Evolutionary conservation across 2,797 vertebrate genomes (phyloP), one percentile per base, ranked within the genome.

Genomic region (Pitangus sulphuratus): DNA sequence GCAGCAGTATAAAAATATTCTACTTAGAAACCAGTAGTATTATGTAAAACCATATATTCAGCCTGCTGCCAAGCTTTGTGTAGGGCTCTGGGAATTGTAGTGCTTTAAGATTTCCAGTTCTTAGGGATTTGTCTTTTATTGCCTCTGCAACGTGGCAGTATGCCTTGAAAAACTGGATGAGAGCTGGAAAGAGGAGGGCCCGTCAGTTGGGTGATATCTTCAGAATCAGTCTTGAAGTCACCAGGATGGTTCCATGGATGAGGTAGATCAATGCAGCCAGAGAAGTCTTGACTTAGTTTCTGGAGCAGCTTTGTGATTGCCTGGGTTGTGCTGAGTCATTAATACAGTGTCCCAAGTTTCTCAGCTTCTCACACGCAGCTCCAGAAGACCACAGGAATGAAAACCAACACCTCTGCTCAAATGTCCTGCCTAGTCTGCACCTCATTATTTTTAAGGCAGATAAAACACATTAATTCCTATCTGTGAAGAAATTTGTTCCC

Each of bases 61-160:
- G 22, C 44, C 45, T 57, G n/a, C 74, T 37, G 35, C 64, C 42
- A 68, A 58, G 62, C 45, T 94, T 94, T 71, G 30, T 56, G 2
- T 14, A 40, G 66, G 84, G 78, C 76, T 75, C n/a, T 64, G 62
- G 65, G 65, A 95, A 37, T 33, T 86, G 61, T 33, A 64, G 72
- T 64, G 57, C 61, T 79, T 61, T 56, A 50, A 56, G 61, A 24
- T 75, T 89, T 86, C 78, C 33, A 30, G 26, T 35, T 45, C 76
- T 81, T 54, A 42, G 70, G 85, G 60, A 39, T 81, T 84, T 82
- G 58, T 74, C 65, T 90, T 69, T 78, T 87, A 66, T 71, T 86
- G 56, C 54, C 31, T 78, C 54, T 91, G 65, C 69, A 78, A 3
- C 8, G 10, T 75, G 74, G 51, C 78, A 51, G 26, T n/a, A 33